phyloP scores from a whole-genome alignment of 1,140 invertebrate species.

The Papilio helenus region DNA sequence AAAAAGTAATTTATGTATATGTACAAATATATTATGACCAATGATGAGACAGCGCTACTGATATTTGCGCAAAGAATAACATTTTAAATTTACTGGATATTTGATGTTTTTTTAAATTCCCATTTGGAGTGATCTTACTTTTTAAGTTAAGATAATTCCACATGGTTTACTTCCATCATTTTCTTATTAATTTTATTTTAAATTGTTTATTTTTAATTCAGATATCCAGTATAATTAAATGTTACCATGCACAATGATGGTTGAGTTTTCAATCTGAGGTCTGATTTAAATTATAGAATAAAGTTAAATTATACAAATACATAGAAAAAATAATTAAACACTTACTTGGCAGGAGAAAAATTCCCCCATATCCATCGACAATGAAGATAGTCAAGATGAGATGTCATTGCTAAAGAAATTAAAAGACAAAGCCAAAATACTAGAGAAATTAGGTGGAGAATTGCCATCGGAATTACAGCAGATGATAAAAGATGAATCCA shows the following conservation, averaged over 20 bases:
- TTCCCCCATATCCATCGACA: constrained; percentile 46
- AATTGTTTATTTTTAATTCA: not conserved
- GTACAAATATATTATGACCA: constrained; percentile 33
- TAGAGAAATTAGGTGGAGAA: constrained; percentile 75
- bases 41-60: constrained; percentile 52
- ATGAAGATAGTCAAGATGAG: constrained; percentile 72
- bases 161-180: not conserved
- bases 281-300: constrained; percentile 4
- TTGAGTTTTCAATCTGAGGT: constrained; percentile 71
- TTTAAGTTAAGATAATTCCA: not conserved
- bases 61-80: constrained; percentile 39
- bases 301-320: not conserved
- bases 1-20: no score
- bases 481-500: constrained; percentile 66
- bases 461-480: constrained; percentile 68
- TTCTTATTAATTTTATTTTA: not conserved
- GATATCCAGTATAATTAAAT: constrained; percentile 50
- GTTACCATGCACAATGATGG: constrained; percentile 64
- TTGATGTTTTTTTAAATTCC: constrained; percentile 21
- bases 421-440: constrained; percentile 73
- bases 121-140: not conserved
- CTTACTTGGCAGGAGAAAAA: constrained; percentile 46
- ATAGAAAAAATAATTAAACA: not conserved
- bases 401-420: constrained; percentile 59
- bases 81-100: constrained; percentile 41